Evolutionary conservation across 2,888 invertebrate genomes (phyloP).

Genomic region (Bellardia pandia): DNA sequence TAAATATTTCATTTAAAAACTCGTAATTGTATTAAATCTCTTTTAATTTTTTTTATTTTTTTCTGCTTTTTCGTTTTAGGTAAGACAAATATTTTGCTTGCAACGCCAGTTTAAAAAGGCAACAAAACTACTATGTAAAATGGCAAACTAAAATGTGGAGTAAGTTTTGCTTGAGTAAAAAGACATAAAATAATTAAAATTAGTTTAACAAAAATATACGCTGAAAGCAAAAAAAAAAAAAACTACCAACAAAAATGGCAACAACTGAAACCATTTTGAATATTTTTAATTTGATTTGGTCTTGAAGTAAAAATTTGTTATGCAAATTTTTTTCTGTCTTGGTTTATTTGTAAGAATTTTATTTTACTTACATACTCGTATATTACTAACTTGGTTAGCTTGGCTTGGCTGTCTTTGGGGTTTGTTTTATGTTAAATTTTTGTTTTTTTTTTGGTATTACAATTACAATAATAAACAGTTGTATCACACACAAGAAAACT

Average conservation of each 20-base stretch:
- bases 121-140: background rate
- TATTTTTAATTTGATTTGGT: conserved; percentile 70
- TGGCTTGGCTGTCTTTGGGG: conserved; percentile 30
- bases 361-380: conserved; percentile 24
- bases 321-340: conserved; percentile 61
- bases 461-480: conserved; percentile 55
- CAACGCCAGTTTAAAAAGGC: conserved; percentile 13
- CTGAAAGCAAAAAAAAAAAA: conserved; percentile 6
- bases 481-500: conserved; percentile 31
- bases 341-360: conserved; percentile 47
- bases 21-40: conserved; percentile 32
- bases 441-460: conserved; percentile 42
- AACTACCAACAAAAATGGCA: conserved; percentile 26
- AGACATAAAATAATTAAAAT: conserved; percentile 65
- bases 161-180: conserved; percentile 38
- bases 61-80: conserved; percentile 59
- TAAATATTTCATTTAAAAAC: conserved; percentile 54
- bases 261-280: conserved; percentile 61
- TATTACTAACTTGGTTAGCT: conserved; percentile 25
- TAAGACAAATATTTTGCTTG: conserved; percentile 56
- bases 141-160: conserved; percentile 36
- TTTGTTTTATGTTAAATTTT: conserved; percentile 60
- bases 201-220: conserved; percentile 45
- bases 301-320: conserved; percentile 70
- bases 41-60: conserved; percentile 20